phyloP scores from a whole-genome alignment of 1,140 invertebrate species.

The Megalonaias nervosa region DNA sequence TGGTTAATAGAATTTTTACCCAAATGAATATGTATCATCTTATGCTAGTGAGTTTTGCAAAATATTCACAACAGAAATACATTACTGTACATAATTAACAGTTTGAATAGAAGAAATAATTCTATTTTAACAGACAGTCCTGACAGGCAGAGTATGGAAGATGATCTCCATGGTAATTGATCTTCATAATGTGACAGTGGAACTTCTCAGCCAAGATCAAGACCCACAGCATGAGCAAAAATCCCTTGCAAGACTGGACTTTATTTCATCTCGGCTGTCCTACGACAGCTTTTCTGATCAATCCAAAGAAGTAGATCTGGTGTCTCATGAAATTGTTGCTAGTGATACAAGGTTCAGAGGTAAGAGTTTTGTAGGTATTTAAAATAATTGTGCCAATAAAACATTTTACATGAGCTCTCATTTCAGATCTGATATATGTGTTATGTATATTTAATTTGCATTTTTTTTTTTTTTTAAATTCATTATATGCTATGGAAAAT shows the following conservation, averaged over 20 bases:
- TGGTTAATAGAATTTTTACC: not conserved
- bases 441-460: no score
- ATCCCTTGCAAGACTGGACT: constrained; percentile 90
- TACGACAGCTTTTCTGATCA: constrained; percentile 89
- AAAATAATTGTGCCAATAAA: no score
- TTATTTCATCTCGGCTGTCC: constrained; percentile 89
- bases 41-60: not conserved
- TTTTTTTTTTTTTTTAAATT: no score
- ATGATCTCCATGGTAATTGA: constrained; percentile 86
- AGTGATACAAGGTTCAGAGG: constrained; percentile 83
- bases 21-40: not conserved
- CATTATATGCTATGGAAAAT: no score
- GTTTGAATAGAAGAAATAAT: not conserved
- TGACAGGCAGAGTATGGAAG: constrained; percentile 77
- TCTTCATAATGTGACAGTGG: constrained; percentile 89
- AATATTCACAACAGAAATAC: not conserved
- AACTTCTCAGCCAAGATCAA: constrained; percentile 74
- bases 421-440: no score
- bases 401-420: no score
- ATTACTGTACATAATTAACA: not conserved
- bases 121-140: constrained; percentile 61
- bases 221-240: constrained; percentile 65
- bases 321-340: constrained; percentile 92
- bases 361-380: constrained; percentile 38
- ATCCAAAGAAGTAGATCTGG: constrained; percentile 92